phyloP scores from a whole-genome alignment of 2,797 vertebrate species.

The Spheniscus humboldti region DNA sequence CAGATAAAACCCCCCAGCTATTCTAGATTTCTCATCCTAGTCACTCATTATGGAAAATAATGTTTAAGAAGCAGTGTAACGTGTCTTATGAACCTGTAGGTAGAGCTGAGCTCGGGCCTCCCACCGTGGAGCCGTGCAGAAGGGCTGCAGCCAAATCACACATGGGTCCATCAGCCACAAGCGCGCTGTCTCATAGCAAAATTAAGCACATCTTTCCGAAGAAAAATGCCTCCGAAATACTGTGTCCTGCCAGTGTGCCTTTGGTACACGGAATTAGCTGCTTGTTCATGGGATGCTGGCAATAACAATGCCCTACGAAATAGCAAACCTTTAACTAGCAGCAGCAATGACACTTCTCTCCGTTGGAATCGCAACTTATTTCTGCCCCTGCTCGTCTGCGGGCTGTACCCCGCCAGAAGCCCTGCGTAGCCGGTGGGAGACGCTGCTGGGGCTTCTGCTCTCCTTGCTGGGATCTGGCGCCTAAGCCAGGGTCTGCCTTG shows the following conservation, averaged over 20 bases:
- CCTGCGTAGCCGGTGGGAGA: neutral
- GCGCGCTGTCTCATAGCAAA: neutral
- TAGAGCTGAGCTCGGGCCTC: neutral
- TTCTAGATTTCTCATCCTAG: neutral
- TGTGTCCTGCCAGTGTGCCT: neutral
- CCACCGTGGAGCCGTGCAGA: fast-evolving
- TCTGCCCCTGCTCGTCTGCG: neutral
- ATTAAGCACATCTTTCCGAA: neutral
- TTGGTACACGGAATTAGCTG: neutral
- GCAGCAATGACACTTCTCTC: neutral
- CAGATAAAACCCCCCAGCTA: neutral
- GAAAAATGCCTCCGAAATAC: neutral
- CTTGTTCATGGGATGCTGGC: neutral
- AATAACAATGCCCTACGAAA: neutral
- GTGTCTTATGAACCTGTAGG: neutral
- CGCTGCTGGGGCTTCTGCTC: neutral
- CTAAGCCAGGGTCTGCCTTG: neutral
- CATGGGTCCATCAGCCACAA: neutral
- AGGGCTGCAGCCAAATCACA: neutral
- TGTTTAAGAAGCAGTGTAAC: neutral
- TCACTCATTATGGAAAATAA: neutral
- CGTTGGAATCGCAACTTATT: fast-evolving
- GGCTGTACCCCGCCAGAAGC: neutral
- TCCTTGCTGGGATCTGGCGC: neutral
- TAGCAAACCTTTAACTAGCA: neutral